A percentile compares a stretch with the other conserved stretches of the same genome.
These are phyloP conservation scores for Cosmia trapezina DNA, from an alignment of 2,888 invertebrate genomes.

Conservation along the genomic window DNA sequence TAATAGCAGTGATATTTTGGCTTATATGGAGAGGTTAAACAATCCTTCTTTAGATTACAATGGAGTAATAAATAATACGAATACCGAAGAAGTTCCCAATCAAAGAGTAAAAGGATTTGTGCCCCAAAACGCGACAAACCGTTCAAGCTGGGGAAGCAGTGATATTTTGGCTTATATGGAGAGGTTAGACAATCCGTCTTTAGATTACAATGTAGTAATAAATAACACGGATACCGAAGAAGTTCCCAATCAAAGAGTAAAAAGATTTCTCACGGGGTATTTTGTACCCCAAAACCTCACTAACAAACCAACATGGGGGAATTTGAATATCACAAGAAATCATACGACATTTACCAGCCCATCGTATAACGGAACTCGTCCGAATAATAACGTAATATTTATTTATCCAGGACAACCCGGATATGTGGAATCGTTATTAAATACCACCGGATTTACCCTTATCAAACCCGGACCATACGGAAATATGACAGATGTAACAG, in stretches of 20 bases:
- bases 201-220: too few relatives aligned
- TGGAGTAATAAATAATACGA: too few relatives aligned
- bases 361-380: background rate
- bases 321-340: background rate
- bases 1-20: too few relatives aligned
- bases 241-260: background rate
- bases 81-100: too few relatives aligned
- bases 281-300: constrained; percentile 2
- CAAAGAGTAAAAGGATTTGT: background rate
- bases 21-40: too few relatives aligned
- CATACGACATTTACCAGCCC: too few relatives aligned
- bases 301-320: background rate
- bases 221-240: too few relatives aligned
- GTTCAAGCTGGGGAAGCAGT: background rate
- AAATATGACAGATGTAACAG: background rate
- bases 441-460: background rate
- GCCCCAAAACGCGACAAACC: background rate
- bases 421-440: background rate
- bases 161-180: too few relatives aligned
- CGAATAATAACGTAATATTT: too few relatives aligned
- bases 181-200: too few relatives aligned
- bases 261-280: constrained; percentile 5
- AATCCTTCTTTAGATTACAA: too few relatives aligned
- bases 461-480: background rate
- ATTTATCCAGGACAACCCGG: constrained; percentile 11